These are phyloP conservation scores for Orbicella faveolata DNA, from an alignment of 64 coral and sea anemone species.

Conservation along the genomic window DNA sequence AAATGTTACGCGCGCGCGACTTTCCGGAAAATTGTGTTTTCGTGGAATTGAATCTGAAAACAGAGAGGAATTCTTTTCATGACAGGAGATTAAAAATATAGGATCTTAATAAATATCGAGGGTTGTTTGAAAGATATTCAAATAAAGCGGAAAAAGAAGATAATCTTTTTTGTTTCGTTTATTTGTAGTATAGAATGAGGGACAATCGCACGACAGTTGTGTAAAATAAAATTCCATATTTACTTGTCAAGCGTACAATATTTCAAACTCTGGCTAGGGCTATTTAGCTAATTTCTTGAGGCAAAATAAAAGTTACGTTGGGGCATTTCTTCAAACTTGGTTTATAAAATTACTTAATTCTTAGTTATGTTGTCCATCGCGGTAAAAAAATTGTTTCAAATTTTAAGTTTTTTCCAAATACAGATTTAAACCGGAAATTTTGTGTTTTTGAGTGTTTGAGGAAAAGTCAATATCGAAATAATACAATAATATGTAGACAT, in stretches of 20 bases:
- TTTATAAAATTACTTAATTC: too few species aligned
- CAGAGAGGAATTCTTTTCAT: constrained; percentile 11
- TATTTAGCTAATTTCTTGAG: background rate
- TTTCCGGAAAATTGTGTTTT: background rate
- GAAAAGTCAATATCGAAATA: background rate
- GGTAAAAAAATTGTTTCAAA: background rate
- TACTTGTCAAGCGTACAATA: background rate
- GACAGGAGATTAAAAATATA: constrained; percentile 13
- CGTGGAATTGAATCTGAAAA: constrained; percentile 2
- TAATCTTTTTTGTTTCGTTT: background rate
- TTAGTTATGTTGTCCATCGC: too few species aligned
- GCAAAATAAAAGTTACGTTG: background rate
- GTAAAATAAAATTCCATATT: constrained; percentile 8
- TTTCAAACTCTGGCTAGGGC: background rate
- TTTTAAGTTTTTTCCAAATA: background rate
- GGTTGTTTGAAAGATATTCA: constrained; percentile 6
- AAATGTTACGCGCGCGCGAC: background rate
- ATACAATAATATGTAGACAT: background rate
- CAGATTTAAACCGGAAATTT: background rate
- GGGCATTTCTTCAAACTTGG: too few species aligned
- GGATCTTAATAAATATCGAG: constrained; percentile 2
- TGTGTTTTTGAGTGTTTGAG: background rate
- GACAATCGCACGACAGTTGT: background rate
- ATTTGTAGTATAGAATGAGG: constrained; percentile 1
- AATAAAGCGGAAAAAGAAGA: constrained; percentile 38